Base-by-base conservation (phyloP, 2,113 vertebrate species). In the Misgurnus mizolepis region DNA sequence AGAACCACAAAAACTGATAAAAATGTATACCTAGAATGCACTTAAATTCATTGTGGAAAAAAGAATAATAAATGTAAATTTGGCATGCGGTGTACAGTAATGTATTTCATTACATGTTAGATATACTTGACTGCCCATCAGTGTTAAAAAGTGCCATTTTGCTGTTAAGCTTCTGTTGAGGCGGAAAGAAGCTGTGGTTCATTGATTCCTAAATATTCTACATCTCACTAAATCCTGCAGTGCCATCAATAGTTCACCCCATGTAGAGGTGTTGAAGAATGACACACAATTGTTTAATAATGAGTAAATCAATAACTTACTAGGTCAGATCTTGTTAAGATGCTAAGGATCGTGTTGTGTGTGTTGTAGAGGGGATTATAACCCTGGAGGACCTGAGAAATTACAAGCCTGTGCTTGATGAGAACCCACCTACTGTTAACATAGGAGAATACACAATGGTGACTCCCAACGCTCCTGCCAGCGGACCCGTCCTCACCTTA, bases 401-500 rank as follows among this genome's bases (percentile, higher is more conserved):
- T 79, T 99, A 99, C 88, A 83, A 0, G 0, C 88, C 95, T 0
- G 78, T 93, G 7, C 86, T 97, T 86, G 92, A 95, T 0, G 92
- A 96, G 70, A 61, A 90, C 0, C 96, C 97, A 0, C 83, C 95
- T 50, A 86, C 84, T 10, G 49, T 95, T 78, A 79, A 82, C 0
- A 78, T 99, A 0, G 95, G 95, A 39, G 92, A 95, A 18, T 93
- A 89, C 60, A 92, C 81, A 45, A 89, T 99, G 85, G 93, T 91
- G 40, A 88, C 86, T 3, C 96, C 96, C 49, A 94, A 86, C 2
- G 94, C 95, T 43, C 97, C 97, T 0, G 90, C 96, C 71, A 96
- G 97, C 0, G 97, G 98, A 61, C 95, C 98, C 0, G 95, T 99
- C 80, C 93, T 99, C 43, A 89, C 90, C 0, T 94, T 99, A 84